Evolutionary conservation across 1,140 invertebrate species (phyloP), one percentile per base, ranked within the genome.

Genomic region (Drosophila kohkoa): DNA sequence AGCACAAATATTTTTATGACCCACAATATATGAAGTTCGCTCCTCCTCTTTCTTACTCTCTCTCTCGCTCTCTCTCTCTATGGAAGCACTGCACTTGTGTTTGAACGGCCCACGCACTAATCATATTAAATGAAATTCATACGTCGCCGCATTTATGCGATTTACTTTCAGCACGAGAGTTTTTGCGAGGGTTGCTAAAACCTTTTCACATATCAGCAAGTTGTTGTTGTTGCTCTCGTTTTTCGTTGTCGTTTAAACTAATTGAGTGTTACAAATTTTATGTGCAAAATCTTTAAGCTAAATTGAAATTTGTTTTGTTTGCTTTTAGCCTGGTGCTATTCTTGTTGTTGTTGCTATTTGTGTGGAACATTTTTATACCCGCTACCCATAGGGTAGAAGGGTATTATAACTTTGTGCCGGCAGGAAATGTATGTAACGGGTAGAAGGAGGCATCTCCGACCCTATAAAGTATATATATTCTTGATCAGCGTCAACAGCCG

Each of bases 191-290:
- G 75, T 72, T 72, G 74, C 54, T 64, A 60, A 80, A 62, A 57
- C 57, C 62, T 3, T 51, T 75, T 75, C 20, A 25, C 66, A 59
- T 67, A 48, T 41, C 11, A 32, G 38, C 35, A 38, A 58, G 51
- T 66, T 76, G 68, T 70, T 66, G 63, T 83, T 83, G 71, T 35
- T 57, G 63, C 41, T 55, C 43, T 74, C 13, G 46, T 65, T 78
- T 85, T 82, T 82, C 82, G 82, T 69, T 82, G 83, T 88, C 85
- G 83, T 83, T 89, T 89, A 88, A 88, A 82, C 82, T 90, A 90
- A 90, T 90, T 90, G 86, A 87, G 86, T 90, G 86, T 90, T 90
- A 90, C 87, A 91, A 90, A 90, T 90, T 90, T 90, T 90, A 90
- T 90, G 81, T 90, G 82, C 75, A 90, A 88, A 85, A 89, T 89